phyloP scores from a whole-genome alignment of 2,888 invertebrate genomes.

The Stratiomys singularior region DNA sequence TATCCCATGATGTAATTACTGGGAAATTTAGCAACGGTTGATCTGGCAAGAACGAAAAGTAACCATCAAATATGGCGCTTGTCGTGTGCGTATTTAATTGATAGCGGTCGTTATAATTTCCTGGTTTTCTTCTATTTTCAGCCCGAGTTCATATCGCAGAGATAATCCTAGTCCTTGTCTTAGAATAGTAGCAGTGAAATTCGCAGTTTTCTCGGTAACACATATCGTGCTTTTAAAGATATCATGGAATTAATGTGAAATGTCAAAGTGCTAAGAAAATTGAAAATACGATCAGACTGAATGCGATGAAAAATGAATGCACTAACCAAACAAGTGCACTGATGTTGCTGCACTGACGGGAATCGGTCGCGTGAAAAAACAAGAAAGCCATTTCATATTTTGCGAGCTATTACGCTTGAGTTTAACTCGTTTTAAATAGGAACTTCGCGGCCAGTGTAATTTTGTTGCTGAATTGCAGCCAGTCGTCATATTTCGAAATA shows the following conservation, averaged over 20 bases:
- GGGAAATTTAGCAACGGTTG: slow-evolving; percentile 4
- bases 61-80: slow-evolving; percentile 37
- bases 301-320: not conserved
- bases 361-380: slow-evolving; percentile 30
- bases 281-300: not conserved
- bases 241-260: not conserved
- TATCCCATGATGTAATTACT: not conserved
- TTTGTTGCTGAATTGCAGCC: not conserved
- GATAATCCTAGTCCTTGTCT: not conserved
- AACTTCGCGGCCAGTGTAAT: not conserved
- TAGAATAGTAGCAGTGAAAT: not conserved
- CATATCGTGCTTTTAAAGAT: not conserved
- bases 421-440: not conserved
- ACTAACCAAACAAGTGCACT: slow-evolving; percentile 3
- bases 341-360: not conserved
- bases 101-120: slow-evolving; percentile 2
- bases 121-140: not conserved
- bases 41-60: not conserved
- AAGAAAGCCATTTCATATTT: slow-evolving; percentile 16
- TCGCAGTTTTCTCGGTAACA: not conserved
- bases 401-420: not conserved
- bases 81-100: slow-evolving; percentile 18
- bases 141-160: not conserved
- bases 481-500: not conserved
- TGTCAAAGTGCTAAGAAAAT: slow-evolving; percentile 16